A percentile compares a stretch with the other conserved stretches of the same genome.
These are phyloP conservation scores for Drosophila fungiperda DNA, from an alignment of 2,888 invertebrate genomes.

Conservation along the genomic window DNA sequence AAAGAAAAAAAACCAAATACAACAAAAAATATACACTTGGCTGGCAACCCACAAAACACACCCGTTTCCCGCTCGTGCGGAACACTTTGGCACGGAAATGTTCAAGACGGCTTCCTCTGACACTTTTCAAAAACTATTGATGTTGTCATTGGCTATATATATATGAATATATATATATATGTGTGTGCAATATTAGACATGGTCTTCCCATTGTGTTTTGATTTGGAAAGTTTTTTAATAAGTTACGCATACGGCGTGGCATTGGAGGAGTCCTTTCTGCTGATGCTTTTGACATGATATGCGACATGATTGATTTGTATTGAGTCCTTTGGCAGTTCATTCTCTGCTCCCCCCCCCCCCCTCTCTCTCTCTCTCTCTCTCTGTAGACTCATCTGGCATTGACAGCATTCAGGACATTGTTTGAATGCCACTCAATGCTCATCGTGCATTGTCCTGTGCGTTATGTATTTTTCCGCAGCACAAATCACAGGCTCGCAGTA, in stretches of 20 bases:
- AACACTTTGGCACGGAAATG: conserved; percentile 75
- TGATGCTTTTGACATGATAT: conserved; percentile 66
- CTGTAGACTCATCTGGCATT: conserved; percentile 11
- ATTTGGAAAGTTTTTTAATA: conserved; percentile 73
- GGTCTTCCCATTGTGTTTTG: conserved; percentile 62
- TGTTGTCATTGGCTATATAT: conserved; percentile 68
- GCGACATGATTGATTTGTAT: conserved; percentile 69
- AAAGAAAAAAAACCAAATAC: background rate
- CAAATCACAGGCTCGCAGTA: conserved; percentile 40
- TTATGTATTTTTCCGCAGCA: conserved; percentile 29
- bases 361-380: too few relatives aligned
- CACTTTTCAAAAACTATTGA: conserved; percentile 78
- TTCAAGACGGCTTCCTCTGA: conserved; percentile 74
- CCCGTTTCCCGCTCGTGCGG: conserved; percentile 10
- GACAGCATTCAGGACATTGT: conserved; percentile 45
- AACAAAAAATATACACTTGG: conserved; percentile 47
- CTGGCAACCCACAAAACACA: conserved; percentile 31
- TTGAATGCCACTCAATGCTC: conserved; percentile 38
- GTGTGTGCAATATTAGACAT: conserved; percentile 3
- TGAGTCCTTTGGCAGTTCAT: conserved; percentile 50
- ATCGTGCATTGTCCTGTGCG: conserved; percentile 40
- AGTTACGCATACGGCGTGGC: conserved; percentile 61
- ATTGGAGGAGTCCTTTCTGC: conserved; percentile 13
- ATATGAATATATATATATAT: conserved; percentile 3
- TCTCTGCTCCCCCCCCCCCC: conserved; percentile 4